Conservation (phyloP, 2,797 vertebrate species). For the Macrochelys suwanniensis region DNA sequence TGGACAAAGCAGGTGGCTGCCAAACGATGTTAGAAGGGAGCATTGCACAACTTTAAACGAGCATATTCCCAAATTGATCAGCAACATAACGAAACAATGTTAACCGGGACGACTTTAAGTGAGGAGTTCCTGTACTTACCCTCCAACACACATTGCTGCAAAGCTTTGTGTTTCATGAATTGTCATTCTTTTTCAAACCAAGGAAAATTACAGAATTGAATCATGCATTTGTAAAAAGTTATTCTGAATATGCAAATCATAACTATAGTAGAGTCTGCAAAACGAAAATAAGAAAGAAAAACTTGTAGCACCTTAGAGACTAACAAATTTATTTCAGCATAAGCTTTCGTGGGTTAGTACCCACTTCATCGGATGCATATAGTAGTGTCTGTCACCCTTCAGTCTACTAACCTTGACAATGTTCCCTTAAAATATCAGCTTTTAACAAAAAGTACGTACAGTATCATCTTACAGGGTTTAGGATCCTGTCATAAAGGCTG, state of each 20-base stretch:
- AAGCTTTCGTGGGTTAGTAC: too few species aligned
- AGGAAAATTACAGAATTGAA: neutral
- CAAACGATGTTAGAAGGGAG: too few species aligned
- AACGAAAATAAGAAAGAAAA: too few species aligned
- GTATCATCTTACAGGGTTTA: neutral
- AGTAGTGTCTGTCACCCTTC: accelerated
- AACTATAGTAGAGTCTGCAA: neutral
- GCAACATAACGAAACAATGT: too few species aligned
- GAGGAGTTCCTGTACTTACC: neutral
- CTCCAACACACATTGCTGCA: neutral
- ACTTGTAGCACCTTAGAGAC: too few species aligned
- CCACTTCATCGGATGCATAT: too few species aligned
- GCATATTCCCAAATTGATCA: too few species aligned
- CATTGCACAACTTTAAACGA: too few species aligned
- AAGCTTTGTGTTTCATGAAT: neutral
- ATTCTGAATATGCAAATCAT: neutral
- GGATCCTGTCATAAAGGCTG: neutral
- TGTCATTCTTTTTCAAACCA: neutral
- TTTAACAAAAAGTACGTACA: neutral
- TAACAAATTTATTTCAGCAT: too few species aligned
- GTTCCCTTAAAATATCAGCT: neutral
- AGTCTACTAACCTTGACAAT: neutral
- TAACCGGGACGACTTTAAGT: too few species aligned
- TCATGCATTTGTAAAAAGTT: neutral
- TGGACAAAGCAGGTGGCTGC: too few species aligned